Evolutionary conservation across 2,888 invertebrate genomes (phyloP), one percentile per base, ranked within the genome.

Genomic region (Andrena hattorfiana): DNA sequence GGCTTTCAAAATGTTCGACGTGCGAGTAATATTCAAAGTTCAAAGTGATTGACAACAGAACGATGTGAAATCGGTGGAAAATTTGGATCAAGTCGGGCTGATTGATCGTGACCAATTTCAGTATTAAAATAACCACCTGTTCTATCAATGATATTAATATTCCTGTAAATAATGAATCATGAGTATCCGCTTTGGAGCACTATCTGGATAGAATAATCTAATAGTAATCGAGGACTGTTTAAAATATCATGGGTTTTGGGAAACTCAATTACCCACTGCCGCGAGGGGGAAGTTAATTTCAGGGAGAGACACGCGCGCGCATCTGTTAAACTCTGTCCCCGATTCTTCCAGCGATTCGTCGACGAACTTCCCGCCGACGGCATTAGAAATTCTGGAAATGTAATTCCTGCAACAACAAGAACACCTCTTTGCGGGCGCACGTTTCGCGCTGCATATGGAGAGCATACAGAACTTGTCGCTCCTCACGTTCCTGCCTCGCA

Each of bases 401-500:
- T 70, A 77, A 83, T 84, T 80, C 84, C 30, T 66, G 66, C 79
- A 75, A 77, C 77, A 84, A 87, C 85, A 77, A 77, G 80, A 81
- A 77, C 69, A 76, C 78, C 75, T 71, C 80, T 85, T 78, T 70
- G 71, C 63, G 66, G 76, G 54, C 20, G 66, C 64, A 74, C 70
- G 87, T 78, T 82, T 78, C 83, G 74, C 35, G 49, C 68, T 59
- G 42, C 74, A 85, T 70, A 80, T 69, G 80, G 69, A 77, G 85
- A 78, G 78, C 78, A 85, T 81, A 83, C 87, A 75, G 83, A 87
- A 85, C 83, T 85, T 76, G 85, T 85, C 85, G 81, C 67, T 66
- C 74, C 76, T 83, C 87, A 67, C 75, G 80, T 68, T 85, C 85
- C 80, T 76, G 62, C 80, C 87, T 77, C 72, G 81, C 81, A 83